Evolutionary conservation across 2,113 vertebrate species (phyloP).

Genomic region (Edolisoma coerulescens): DNA sequence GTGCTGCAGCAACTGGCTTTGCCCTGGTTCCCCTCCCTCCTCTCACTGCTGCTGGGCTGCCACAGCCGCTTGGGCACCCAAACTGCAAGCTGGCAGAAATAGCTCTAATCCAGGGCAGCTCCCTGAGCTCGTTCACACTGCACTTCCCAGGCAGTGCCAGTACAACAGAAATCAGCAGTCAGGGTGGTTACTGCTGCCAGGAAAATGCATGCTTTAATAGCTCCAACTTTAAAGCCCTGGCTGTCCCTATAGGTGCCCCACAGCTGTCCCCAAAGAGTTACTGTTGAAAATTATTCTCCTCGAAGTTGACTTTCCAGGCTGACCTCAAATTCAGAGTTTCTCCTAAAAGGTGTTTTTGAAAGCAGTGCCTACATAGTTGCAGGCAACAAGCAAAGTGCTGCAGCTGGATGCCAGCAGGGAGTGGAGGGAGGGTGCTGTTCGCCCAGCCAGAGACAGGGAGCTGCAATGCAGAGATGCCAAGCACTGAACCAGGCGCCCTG

Average conservation of each 20-base stretch:
- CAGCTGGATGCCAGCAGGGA: background rate
- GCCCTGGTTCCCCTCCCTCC: background rate
- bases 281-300: background rate
- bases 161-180: background rate
- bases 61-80: fast-evolving
- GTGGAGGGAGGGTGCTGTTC: background rate
- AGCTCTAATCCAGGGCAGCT: background rate
- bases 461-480: background rate
- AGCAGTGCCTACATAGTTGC: background rate
- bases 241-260: background rate
- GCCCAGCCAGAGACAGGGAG: background rate
- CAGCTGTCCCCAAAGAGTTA: background rate
- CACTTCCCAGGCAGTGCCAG: background rate
- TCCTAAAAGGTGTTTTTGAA: background rate
- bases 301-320: background rate
- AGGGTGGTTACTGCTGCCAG: background rate
- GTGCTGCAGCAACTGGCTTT: background rate
- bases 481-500: background rate
- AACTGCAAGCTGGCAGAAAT: background rate
- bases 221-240: background rate
- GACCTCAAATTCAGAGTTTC: background rate
- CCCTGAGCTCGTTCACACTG: fast-evolving
- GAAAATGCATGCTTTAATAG: background rate
- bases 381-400: background rate
- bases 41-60: background rate